Evolutionary conservation across 35 echinoderm and acorn worm genomes (phyloP).

Genomic region (Hemicentrotus pulcherrimus): DNA sequence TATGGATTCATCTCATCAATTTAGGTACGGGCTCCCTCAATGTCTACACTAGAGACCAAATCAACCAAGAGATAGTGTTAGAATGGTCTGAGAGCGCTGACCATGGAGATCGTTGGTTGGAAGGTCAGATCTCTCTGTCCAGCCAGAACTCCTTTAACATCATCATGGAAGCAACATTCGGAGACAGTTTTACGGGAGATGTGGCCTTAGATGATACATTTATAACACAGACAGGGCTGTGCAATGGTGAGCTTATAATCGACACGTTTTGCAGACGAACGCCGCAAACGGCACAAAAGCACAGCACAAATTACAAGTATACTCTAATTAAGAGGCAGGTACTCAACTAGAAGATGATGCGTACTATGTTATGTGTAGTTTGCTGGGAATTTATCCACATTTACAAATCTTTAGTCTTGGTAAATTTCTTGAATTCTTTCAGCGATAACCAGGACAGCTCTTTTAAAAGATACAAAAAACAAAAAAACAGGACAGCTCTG

Average conservation of each 20-base stretch:
- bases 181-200: conserved; percentile 49
- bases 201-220: conserved; percentile 59
- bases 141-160: conserved; percentile 29
- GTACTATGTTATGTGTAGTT: too few species aligned
- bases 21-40: background rate
- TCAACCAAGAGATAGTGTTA: background rate
- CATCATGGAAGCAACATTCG: conserved; percentile 53
- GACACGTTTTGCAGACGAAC: too few species aligned
- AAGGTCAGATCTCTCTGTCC: background rate
- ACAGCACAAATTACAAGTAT: too few species aligned
- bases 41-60: background rate
- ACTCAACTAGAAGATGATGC: too few species aligned
- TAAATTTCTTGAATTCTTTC: too few species aligned
- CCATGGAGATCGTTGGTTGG: conserved; percentile 30
- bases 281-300: too few species aligned
- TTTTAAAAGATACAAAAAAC: too few species aligned
- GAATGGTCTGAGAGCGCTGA: conserved; percentile 25
- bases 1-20: background rate
- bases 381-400: too few species aligned
- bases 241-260: background rate
- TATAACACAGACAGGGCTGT: background rate
- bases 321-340: too few species aligned
- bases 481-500: too few species aligned
- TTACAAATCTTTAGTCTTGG: too few species aligned
- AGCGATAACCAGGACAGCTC: too few species aligned